A percentile compares a stretch with the other conserved stretches of the same genome.
These are phyloP conservation scores for Cerastoderma edule DNA, from an alignment of 2,888 invertebrate genomes.

Conservation along the genomic window DNA sequence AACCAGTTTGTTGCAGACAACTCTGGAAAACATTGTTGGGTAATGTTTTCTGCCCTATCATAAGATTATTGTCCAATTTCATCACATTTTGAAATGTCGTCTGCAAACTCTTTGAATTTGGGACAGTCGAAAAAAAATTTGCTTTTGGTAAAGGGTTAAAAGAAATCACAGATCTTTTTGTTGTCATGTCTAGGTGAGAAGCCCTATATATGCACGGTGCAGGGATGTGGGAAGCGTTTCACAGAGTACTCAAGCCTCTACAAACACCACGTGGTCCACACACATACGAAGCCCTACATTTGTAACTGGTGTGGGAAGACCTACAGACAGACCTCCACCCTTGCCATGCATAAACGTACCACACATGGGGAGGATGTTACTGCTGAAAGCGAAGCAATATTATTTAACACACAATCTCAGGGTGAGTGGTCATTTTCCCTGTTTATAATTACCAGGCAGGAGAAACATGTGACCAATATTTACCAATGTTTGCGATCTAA, in stretches of 20 bases:
- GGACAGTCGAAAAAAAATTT: too few species aligned
- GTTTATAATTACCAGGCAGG: too few species aligned
- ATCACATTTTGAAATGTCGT: too few species aligned
- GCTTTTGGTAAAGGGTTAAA: too few species aligned
- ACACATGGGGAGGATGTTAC: constrained; percentile 85
- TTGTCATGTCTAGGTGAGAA: constrained; percentile 85
- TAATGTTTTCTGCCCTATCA: too few species aligned
- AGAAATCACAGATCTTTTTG: neutral
- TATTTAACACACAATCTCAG: constrained; percentile 63
- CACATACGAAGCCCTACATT: constrained; percentile 86
- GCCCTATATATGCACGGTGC: constrained; percentile 87
- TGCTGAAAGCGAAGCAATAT: constrained; percentile 69
- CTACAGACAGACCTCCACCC: constrained; percentile 87
- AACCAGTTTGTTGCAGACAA: too few species aligned
- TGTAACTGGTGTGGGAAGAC: constrained; percentile 87
- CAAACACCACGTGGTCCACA: constrained; percentile 88
- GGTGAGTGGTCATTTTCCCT: constrained; percentile 34
- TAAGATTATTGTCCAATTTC: too few species aligned
- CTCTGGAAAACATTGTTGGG: too few species aligned
- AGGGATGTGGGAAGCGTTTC: constrained; percentile 88
- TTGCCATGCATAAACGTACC: constrained; percentile 87
- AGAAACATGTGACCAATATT: too few species aligned
- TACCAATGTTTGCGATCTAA: too few species aligned
- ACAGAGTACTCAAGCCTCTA: constrained; percentile 89
- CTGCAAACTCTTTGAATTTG: too few species aligned